These are phyloP conservation scores for Drosophila repleta DNA, from an alignment of 1,140 invertebrate genomes.

Conservation along the genomic window DNA sequence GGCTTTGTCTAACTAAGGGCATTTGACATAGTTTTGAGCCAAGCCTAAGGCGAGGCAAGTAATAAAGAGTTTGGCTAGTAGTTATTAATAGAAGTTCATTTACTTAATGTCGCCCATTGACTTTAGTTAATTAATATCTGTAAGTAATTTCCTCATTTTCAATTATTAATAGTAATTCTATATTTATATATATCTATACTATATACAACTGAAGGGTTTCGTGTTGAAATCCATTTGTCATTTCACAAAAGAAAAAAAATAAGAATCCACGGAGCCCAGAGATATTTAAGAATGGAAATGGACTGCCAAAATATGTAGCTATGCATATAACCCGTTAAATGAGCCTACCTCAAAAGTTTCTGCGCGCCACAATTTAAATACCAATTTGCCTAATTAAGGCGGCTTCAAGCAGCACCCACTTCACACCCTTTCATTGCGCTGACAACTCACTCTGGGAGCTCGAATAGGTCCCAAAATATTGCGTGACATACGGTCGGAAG, in stretches of 20 bases:
- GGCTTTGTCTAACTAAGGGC: slow-evolving; percentile 8
- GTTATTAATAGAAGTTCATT: too few species aligned
- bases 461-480: slow-evolving; percentile 64
- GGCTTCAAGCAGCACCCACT: slow-evolving; percentile 44
- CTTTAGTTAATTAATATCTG: neutral
- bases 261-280: slow-evolving; percentile 23
- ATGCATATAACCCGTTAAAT: slow-evolving; percentile 25
- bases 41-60: neutral
- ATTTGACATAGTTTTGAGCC: neutral
- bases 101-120: neutral
- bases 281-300: slow-evolving; percentile 51
- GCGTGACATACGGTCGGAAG: slow-evolving; percentile 54
- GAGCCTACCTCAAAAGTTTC: slow-evolving; percentile 58
- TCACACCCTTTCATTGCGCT: slow-evolving; percentile 8
- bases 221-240: slow-evolving; percentile 46
- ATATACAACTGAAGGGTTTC: slow-evolving; percentile 10
- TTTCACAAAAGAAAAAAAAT: slow-evolving; percentile 21
- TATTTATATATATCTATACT: neutral
- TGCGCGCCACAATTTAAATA: slow-evolving; percentile 70
- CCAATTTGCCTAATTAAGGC: slow-evolving; percentile 77
- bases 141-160: slow-evolving; percentile 2
- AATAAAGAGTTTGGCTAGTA: neutral
- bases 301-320: slow-evolving; percentile 40
- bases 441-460: slow-evolving; percentile 61
- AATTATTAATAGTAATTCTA: slow-evolving; percentile 8